These are phyloP conservation scores for Liolophura sinensis DNA, from an alignment of 1,140 invertebrate genomes.

Conservation along the genomic window DNA sequence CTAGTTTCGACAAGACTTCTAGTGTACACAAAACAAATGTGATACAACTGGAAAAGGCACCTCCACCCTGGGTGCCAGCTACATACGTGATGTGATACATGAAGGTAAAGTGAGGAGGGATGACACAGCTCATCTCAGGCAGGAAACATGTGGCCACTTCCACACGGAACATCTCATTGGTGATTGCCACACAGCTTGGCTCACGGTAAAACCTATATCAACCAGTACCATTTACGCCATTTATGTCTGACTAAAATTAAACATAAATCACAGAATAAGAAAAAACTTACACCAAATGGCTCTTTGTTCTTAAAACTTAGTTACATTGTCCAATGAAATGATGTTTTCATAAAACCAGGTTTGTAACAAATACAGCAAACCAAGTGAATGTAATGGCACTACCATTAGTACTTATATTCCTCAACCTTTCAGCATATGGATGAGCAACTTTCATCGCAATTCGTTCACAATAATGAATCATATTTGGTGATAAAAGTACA, in stretches of 20 bases:
- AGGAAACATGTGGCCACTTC: slow-evolving; percentile 42
- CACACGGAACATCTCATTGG: slow-evolving; percentile 32
- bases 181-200: slow-evolving; percentile 28
- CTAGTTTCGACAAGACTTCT: too few relatives aligned
- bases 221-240: not conserved
- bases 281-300: not conserved
- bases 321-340: not conserved
- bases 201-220: slow-evolving; percentile 42
- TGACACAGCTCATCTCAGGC: slow-evolving; percentile 36
- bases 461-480: too few relatives aligned
- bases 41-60: too few relatives aligned
- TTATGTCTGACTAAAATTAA: not conserved
- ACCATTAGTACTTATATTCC: too few relatives aligned
- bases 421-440: too few relatives aligned
- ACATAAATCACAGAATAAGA: not conserved
- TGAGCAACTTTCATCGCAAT: too few relatives aligned
- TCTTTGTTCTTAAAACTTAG: not conserved
- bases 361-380: not conserved
- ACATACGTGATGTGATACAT: slow-evolving; percentile 48
- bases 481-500: too few relatives aligned
- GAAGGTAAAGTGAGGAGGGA: slow-evolving; percentile 34
- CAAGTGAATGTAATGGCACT: not conserved
- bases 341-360: not conserved
- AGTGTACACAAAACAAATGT: not conserved
- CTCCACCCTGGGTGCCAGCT: too few relatives aligned